These are phyloP conservation scores for Hydrozoanthus gracilis DNA, from an alignment of 92 coral and sea anemone genomes.

Conservation along the genomic window DNA sequence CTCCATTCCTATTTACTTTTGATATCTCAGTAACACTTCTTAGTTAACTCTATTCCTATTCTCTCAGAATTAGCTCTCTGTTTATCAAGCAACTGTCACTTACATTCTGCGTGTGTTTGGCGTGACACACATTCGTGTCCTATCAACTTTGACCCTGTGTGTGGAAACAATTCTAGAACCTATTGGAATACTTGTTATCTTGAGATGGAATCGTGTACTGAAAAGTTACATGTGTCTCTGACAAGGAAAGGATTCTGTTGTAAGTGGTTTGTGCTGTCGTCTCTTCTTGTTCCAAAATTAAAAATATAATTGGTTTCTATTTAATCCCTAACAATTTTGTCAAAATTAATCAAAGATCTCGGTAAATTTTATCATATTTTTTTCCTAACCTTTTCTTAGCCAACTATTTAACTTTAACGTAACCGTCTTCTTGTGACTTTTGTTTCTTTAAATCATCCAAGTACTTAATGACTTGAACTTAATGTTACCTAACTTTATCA, in stretches of 20 bases:
- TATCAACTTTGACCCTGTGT: constrained; percentile 64
- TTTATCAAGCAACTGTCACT: neutral
- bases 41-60: neutral
- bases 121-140: constrained; percentile 53
- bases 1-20: neutral
- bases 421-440: too few relatives aligned
- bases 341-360: too few relatives aligned
- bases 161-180: constrained; percentile 80
- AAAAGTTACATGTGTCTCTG: constrained; percentile 60
- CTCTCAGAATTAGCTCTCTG: constrained; percentile 17
- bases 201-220: constrained; percentile 75
- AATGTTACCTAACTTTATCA: too few relatives aligned
- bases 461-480: too few relatives aligned
- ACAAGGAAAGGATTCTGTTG: constrained; percentile 76
- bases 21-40: neutral
- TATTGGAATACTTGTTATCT: constrained; percentile 80
- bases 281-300: neutral
- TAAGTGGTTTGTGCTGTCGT: constrained; percentile 56
- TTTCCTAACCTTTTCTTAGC: too few relatives aligned
- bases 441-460: too few relatives aligned
- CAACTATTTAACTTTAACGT: too few relatives aligned
- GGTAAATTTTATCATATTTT: too few relatives aligned
- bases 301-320: too few relatives aligned
- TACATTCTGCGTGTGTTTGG: neutral
- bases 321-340: too few relatives aligned